These are phyloP conservation scores for Aldabrachelys gigantea DNA, from an alignment of 2,113 vertebrate genomes.

Conservation along the genomic window DNA sequence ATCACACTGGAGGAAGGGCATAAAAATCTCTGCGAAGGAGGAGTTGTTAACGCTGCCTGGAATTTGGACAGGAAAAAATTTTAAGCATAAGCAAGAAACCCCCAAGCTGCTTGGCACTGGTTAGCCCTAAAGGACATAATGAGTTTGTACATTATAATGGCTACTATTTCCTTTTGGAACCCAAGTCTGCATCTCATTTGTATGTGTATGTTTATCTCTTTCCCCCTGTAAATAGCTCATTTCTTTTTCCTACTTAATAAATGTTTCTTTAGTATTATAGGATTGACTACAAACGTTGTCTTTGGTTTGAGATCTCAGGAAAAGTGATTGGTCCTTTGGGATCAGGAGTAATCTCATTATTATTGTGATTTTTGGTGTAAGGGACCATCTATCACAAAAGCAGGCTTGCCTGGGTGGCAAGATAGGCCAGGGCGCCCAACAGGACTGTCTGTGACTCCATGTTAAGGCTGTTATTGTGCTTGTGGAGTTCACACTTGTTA, in stretches of 20 bases:
- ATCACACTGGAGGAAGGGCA: neutral
- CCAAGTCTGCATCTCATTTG: neutral
- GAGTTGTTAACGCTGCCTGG: neutral
- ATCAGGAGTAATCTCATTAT: neutral
- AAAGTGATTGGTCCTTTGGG: neutral
- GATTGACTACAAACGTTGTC: neutral
- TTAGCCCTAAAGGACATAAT: neutral
- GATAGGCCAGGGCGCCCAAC: neutral
- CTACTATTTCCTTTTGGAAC: neutral
- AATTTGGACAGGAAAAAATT: neutral
- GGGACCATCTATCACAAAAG: neutral
- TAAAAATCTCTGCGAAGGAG: neutral
- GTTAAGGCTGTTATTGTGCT: neutral
- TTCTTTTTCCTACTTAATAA: neutral
- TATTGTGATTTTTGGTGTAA: neutral
- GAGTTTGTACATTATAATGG: neutral
- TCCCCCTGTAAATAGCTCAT: neutral
- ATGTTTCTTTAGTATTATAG: neutral
- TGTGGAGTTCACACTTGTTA: neutral
- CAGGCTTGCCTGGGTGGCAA: neutral
- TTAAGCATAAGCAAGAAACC: neutral
- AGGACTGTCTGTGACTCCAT: neutral
- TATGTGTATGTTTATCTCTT: neutral
- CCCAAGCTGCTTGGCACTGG: neutral
- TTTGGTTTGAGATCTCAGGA: neutral